Base-by-base conservation (phyloP, 1,140 invertebrate genomes). In the Dysdera silvatica region DNA sequence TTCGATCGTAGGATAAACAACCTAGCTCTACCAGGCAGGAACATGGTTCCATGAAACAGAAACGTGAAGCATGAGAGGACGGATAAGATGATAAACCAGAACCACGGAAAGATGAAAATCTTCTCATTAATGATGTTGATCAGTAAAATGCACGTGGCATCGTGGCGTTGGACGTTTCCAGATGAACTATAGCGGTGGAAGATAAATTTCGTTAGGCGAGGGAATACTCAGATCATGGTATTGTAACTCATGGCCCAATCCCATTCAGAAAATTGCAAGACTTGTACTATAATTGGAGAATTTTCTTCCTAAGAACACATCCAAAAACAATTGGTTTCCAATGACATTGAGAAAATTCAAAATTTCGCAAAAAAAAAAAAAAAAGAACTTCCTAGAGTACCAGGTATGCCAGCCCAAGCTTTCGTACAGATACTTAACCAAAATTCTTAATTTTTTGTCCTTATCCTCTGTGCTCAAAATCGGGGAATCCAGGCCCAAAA, bases 111-210 rank as follows among this genome's bases (percentile, higher is more conserved):
- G 0, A 83, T 80, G 73, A 87, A 91, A 32, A 91, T 88, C 77
- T 92, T 91, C 72, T 91, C 89, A 73, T 91, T 89, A 68, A 91
- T 82, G 51, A 91, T 84, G 73, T 91, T 91, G 43, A 90, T 76
- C 0, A 87, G 86, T 82, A 91, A 85, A 2, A 91, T 82, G 67
- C 88, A 91, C 61, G 91, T 79, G 0, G 86, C 85, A 69, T 91
- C 88, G 72, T 87, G 83, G 45, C 81, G 78, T 71, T 88, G 84
- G 3, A 72, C 69, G 48, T 72, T 68, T 3, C 70, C 72, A 12
- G 89, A 89, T 32, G 88, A 81, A 80, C 91, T 91, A 72, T 81
- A 93, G 77, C 91, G 92, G 77, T 87, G 87, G 84, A 95, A 94
- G 48, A 88, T 91, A 73, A 91, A 95, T 73, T 94, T 95, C 3